phyloP scores from a whole-genome alignment of 2,888 invertebrate species.

The Rhagophthalmus giganteus region DNA sequence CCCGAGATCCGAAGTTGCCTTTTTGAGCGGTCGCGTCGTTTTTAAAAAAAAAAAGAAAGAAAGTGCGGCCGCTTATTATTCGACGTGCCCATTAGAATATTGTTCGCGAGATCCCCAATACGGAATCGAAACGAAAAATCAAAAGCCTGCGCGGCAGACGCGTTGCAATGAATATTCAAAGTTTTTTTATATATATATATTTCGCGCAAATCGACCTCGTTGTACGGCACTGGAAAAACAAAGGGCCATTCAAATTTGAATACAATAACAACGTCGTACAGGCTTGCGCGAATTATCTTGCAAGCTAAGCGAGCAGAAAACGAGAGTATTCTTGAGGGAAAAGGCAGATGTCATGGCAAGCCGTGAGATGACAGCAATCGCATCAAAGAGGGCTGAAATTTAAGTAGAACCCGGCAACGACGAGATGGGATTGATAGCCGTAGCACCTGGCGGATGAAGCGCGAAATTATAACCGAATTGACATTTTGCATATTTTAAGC shows the following conservation, averaged over 20 bases:
- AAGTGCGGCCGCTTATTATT: too few relatives aligned
- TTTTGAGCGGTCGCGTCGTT: too few relatives aligned
- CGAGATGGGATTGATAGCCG: slow-evolving; percentile 28
- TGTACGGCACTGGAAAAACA: background rate
- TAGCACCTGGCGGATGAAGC: slow-evolving; percentile 37
- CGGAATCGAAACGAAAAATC: too few relatives aligned
- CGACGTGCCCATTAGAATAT: too few relatives aligned
- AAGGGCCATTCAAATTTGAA: slow-evolving; percentile 15
- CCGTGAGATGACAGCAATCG: slow-evolving; percentile 36
- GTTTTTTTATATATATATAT: too few relatives aligned
- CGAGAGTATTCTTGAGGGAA: slow-evolving; percentile 38
- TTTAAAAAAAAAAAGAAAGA: too few relatives aligned
- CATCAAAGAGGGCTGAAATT: slow-evolving; percentile 23
- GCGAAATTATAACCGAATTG: slow-evolving; percentile 35
- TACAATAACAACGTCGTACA: slow-evolving; percentile 28
- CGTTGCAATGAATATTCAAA: too few relatives aligned
- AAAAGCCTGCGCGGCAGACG: too few relatives aligned
- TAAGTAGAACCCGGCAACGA: slow-evolving; percentile 14
- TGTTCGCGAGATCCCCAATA: too few relatives aligned
- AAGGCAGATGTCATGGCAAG: slow-evolving; percentile 37
- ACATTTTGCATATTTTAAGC: slow-evolving; percentile 37
- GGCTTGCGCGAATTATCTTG: slow-evolving; percentile 29
- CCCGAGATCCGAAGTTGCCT: slow-evolving; percentile 12
- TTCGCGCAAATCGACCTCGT: too few relatives aligned
- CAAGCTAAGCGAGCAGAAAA: slow-evolving; percentile 36